A percentile compares a stretch with the other conserved stretches of the same genome.
These are phyloP conservation scores for Eilema depressum DNA, from an alignment of 2,888 invertebrate species.

Conservation along the genomic window DNA sequence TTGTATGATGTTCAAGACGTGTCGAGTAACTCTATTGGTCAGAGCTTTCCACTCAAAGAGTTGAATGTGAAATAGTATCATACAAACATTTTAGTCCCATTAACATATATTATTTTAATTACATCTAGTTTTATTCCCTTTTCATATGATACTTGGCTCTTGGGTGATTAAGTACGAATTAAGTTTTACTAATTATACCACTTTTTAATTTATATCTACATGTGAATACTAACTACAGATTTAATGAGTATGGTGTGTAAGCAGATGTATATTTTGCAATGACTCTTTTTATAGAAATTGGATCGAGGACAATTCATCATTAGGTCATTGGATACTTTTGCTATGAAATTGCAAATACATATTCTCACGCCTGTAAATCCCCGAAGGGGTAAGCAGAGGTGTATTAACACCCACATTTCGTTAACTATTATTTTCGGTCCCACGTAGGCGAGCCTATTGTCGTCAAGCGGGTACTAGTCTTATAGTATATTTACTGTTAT, in stretches of 20 bases:
- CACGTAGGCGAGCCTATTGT: too few relatives aligned
- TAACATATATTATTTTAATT: conserved; percentile 1
- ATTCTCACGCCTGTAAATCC: too few relatives aligned
- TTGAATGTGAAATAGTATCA: background rate
- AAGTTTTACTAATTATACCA: background rate
- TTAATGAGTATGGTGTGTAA: background rate
- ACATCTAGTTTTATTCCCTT: background rate
- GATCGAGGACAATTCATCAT: background rate
- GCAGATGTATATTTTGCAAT: background rate
- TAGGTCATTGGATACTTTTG: background rate
- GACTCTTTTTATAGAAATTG: background rate
- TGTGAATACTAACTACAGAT: background rate
- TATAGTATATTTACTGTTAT: too few relatives aligned
- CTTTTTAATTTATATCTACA: background rate
- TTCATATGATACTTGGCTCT: background rate
- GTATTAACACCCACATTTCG: too few relatives aligned
- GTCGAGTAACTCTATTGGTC: too few relatives aligned
- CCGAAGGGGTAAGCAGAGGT: too few relatives aligned
- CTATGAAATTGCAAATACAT: too few relatives aligned
- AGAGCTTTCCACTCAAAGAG: too few relatives aligned
- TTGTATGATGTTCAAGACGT: too few relatives aligned
- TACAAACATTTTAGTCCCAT: background rate
- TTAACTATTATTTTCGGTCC: too few relatives aligned
- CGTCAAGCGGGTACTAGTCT: too few relatives aligned
- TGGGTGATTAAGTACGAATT: background rate